Percentiles rank a stretch among this genome's conserved stretches.
Evolutionary conservation across 2,888 invertebrate species (phyloP).

Genomic region (Frankliniella fusca): DNA sequence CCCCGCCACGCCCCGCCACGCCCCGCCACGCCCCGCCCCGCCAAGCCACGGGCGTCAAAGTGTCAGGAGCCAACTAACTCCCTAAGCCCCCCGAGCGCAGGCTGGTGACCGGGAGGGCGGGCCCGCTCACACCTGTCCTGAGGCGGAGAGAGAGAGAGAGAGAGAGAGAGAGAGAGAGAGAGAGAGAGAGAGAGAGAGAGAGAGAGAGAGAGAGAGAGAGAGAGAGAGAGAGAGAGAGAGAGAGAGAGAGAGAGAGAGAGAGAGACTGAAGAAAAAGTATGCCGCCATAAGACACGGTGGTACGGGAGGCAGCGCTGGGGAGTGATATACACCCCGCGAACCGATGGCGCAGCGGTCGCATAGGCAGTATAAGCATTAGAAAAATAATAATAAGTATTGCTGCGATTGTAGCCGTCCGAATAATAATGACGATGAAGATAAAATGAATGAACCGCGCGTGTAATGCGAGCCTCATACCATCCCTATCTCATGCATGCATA

Average conservation of each 20-base stretch:
- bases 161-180: background rate
- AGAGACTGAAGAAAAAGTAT: background rate
- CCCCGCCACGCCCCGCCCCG: background rate
- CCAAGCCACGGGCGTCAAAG: background rate
- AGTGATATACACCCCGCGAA: too few species aligned
- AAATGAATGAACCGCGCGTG: background rate
- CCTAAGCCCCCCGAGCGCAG: background rate
- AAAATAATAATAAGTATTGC: too few species aligned
- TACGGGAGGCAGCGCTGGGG: too few species aligned
- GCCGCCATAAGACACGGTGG: background rate
- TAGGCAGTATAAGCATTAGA: too few species aligned
- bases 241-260: background rate
- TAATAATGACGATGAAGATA: too few species aligned
- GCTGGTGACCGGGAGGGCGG: background rate
- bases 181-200: background rate
- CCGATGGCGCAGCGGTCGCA: too few species aligned
- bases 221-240: background rate
- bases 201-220: background rate
- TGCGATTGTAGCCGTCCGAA: too few species aligned
- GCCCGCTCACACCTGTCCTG: too few species aligned
- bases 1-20: background rate
- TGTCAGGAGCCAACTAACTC: background rate
- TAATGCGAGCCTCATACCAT: background rate
- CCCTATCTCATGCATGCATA: conserved; percentile 22
- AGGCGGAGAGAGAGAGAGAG: background rate